phyloP scores from a whole-genome alignment of 2,113 vertebrate species.

The Ameiurus melas region DNA sequence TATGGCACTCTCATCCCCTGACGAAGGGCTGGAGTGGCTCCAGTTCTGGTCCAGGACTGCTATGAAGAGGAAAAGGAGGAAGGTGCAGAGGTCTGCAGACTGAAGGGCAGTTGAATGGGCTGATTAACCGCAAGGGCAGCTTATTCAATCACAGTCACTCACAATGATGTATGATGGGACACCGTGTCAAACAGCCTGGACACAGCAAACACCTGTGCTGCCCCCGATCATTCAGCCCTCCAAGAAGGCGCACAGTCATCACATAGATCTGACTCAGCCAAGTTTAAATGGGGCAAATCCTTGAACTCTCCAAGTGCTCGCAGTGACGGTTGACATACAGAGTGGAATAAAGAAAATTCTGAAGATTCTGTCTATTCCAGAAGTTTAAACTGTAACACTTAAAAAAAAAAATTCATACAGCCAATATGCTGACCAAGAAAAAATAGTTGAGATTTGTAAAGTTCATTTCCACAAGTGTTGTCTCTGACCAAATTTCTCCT shows the following conservation, averaged over 20 bases:
- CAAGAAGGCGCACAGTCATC: constrained; percentile 44
- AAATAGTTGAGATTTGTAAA: background rate
- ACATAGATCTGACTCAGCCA: constrained; percentile 45
- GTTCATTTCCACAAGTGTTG: constrained; percentile 11
- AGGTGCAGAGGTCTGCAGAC: constrained; percentile 19
- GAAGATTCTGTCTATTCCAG: background rate
- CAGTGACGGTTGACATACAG: background rate
- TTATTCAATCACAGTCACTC: constrained; percentile 62
- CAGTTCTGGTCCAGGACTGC: constrained; percentile 5
- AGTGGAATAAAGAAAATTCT: background rate
- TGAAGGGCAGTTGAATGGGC: constrained; percentile 30
- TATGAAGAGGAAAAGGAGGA: constrained; percentile 4
- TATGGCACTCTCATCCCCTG: background rate
- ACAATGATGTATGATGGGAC: constrained; percentile 46
- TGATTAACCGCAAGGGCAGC: constrained; percentile 53
- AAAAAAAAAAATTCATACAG: background rate
- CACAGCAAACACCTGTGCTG: constrained; percentile 13
- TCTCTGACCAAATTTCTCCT: constrained; percentile 9
- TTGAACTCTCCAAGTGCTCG: constrained; percentile 58
- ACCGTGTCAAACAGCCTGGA: constrained; percentile 19
- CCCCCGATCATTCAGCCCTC: constrained; percentile 55
- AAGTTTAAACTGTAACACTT: background rate
- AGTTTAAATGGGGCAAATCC: constrained; percentile 59
- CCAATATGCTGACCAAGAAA: background rate
- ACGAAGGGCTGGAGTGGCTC: constrained; percentile 30